Evolutionary conservation across 2,888 invertebrate species (phyloP).

Genomic region (Eulithis testata): DNA sequence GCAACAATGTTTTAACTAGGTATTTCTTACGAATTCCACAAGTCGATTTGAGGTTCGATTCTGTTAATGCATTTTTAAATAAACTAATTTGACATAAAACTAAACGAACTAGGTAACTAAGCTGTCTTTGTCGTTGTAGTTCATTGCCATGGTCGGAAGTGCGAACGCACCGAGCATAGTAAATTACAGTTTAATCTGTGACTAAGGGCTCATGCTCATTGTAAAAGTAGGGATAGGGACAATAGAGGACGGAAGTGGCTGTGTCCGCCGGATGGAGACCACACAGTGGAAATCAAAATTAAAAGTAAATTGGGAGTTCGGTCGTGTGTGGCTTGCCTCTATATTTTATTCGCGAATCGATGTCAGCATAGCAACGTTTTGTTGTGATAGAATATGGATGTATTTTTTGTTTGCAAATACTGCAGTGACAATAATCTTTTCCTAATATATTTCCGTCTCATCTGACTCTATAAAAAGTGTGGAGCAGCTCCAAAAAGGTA

Average conservation of each 20-base stretch:
- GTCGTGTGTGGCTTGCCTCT: slow-evolving; percentile 5
- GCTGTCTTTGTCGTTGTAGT: neutral
- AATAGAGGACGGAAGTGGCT: slow-evolving; percentile 72
- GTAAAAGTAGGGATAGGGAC: slow-evolving; percentile 60
- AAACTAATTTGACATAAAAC: neutral
- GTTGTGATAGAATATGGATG: too few relatives aligned
- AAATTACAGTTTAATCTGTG: slow-evolving; percentile 27
- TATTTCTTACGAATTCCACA: neutral
- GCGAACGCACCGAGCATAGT: slow-evolving; percentile 10
- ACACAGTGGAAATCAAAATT: slow-evolving; percentile 42
- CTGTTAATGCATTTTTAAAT: too few relatives aligned
- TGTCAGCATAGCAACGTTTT: neutral
- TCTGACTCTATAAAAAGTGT: too few relatives aligned
- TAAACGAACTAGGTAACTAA: neutral
- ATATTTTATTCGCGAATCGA: neutral
- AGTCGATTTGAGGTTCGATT: too few relatives aligned
- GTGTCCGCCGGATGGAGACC: slow-evolving; percentile 77
- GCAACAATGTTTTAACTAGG: slow-evolving; percentile 1
- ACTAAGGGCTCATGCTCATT: slow-evolving; percentile 54
- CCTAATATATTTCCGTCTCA: too few relatives aligned
- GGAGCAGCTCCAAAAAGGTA: too few relatives aligned
- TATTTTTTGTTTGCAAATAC: too few relatives aligned
- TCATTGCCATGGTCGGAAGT: slow-evolving; percentile 18
- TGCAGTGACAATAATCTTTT: too few relatives aligned
- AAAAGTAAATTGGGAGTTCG: slow-evolving; percentile 19